A percentile compares a stretch with the other conserved stretches of the same genome.
phyloP scores from a whole-genome alignment of 2,888 invertebrate genomes.

The Tholera decimalis region DNA sequence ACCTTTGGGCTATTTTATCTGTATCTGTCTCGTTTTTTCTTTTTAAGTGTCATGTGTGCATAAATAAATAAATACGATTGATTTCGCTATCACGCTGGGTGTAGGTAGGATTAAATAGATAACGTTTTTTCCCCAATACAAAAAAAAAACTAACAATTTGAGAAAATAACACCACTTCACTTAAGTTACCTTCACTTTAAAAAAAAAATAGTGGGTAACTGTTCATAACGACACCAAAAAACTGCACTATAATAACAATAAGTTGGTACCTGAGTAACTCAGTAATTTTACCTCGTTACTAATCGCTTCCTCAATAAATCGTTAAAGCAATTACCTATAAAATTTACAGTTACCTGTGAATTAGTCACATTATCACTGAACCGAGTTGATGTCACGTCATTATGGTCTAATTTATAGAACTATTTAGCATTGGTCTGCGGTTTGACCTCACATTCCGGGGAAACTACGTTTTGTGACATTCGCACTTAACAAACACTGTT shows the following conservation, averaged over 20 bases:
- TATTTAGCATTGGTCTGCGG: not conserved
- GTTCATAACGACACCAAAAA: no score
- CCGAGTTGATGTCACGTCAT: conserved; percentile 6
- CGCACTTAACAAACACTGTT: not conserved
- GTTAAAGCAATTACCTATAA: conserved; percentile 25
- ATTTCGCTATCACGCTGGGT: no score
- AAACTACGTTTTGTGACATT: not conserved
- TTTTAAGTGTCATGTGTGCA: no score
- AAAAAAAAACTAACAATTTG: no score
- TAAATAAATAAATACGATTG: no score
- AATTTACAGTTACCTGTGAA: conserved; percentile 24
- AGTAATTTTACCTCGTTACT: conserved; percentile 1
- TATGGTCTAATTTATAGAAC: not conserved
- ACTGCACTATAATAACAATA: not conserved
- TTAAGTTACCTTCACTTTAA: no score
- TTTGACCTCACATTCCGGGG: not conserved
- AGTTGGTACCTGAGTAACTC: not conserved
- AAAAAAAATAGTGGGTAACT: no score
- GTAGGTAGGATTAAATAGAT: no score
- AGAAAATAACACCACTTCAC: no score
- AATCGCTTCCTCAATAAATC: conserved; percentile 35
- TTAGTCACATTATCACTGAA: conserved; percentile 22
- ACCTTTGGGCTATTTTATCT: no score
- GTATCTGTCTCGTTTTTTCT: no score
- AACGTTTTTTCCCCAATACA: no score